Percentiles rank a stretch among this genome's conserved stretches.
phyloP scores from a whole-genome alignment of 2,797 vertebrate species.

The Dryobates pubescens region DNA sequence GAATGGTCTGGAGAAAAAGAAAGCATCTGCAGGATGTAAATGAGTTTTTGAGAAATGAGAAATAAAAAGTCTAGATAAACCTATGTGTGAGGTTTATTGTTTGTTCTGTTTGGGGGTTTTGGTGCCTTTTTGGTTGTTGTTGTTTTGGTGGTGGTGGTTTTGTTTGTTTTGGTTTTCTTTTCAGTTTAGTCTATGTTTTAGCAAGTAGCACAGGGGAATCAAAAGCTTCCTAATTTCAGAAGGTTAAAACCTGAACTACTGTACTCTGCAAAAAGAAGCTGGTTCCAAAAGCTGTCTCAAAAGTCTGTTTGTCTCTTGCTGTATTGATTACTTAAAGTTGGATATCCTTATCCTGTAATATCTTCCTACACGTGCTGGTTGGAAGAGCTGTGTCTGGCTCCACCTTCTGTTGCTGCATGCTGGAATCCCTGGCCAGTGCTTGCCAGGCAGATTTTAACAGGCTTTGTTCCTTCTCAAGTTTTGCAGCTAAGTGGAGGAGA shows the following conservation, averaged over 20 bases:
- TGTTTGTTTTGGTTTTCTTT: background rate
- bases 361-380: background rate
- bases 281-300: background rate
- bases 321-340: background rate
- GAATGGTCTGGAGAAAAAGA: background rate
- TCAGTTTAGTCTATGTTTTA: background rate
- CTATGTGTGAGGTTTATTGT: too few species aligned
- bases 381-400: background rate
- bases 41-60: background rate
- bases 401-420: background rate
- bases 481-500: background rate
- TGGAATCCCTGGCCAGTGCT: background rate
- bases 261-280: background rate
- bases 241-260: background rate
- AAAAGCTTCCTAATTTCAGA: background rate
- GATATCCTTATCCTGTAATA: background rate
- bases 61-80: background rate
- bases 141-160: too few species aligned
- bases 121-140: too few species aligned
- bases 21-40: background rate
- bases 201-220: background rate
- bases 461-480: background rate
- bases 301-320: background rate
- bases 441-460: background rate
- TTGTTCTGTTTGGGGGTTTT: too few species aligned